Evolutionary conservation across 2,888 invertebrate species (phyloP).

Genomic region (Charanyca ferruginea): DNA sequence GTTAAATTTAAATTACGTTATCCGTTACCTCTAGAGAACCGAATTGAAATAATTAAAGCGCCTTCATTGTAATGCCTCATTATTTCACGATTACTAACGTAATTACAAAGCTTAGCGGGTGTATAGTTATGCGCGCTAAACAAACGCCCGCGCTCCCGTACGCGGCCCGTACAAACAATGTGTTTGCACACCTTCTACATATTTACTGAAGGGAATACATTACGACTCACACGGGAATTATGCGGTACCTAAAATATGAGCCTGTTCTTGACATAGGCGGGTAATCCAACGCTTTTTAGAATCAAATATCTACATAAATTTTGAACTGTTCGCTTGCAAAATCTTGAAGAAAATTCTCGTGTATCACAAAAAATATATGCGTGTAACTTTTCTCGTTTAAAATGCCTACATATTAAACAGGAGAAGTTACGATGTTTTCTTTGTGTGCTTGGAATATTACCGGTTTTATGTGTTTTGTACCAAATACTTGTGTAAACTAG

Average conservation of each 20-base stretch:
- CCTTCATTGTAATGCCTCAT: conserved; percentile 43
- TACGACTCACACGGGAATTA: conserved; percentile 63
- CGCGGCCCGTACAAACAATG: conserved; percentile 55
- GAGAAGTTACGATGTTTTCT: conserved; percentile 46
- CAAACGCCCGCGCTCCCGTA: conserved; percentile 46
- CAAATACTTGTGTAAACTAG: conserved; percentile 26
- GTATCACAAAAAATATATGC: conserved; percentile 22
- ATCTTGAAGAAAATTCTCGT: conserved; percentile 23
- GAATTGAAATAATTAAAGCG: conserved; percentile 45
- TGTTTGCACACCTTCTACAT: conserved; percentile 66
- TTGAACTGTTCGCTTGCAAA: conserved; percentile 30
- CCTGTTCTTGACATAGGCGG: conserved; percentile 49
- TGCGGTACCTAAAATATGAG: conserved; percentile 66
- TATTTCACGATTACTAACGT: conserved; percentile 54
- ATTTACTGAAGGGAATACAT: conserved; percentile 70
- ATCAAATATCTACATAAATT: conserved; percentile 42
- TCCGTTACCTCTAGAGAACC: conserved; percentile 27
- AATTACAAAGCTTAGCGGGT: conserved; percentile 51
- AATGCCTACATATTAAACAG: conserved; percentile 30
- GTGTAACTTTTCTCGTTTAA: conserved; percentile 30
- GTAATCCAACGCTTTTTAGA: conserved; percentile 56
- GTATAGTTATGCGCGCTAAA: conserved; percentile 42
- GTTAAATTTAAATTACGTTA: conserved; percentile 25
- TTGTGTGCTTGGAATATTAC: conserved; percentile 22
- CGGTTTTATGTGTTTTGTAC: conserved; percentile 21